Conservation (phyloP, 2,113 vertebrate genomes). For the Solea solea region DNA sequence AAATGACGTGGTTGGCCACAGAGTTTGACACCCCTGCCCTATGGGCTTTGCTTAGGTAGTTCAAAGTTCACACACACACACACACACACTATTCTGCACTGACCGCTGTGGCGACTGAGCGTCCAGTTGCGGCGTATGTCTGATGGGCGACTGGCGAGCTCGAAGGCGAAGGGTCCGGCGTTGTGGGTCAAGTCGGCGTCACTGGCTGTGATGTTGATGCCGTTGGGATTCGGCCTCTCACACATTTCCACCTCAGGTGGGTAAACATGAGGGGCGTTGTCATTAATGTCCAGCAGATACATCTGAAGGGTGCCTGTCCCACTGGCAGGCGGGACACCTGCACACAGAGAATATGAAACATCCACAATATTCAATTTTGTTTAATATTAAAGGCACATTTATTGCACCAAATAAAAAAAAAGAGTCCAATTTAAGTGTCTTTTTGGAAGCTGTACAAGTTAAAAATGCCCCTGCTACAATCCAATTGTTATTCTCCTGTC, state of each 20-base stretch:
- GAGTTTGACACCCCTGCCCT: too few relatives aligned
- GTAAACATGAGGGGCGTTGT: conserved; percentile 93
- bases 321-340: conserved; percentile 91
- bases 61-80: too few relatives aligned
- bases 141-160: conserved; percentile 86
- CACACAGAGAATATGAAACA: neutral
- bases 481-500: too few relatives aligned
- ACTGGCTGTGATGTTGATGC: conserved; percentile 94
- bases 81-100: neutral
- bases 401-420: neutral
- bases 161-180: conserved; percentile 93
- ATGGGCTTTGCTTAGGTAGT: too few relatives aligned
- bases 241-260: conserved; percentile 95
- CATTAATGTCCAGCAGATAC: conserved; percentile 93
- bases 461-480: too few relatives aligned
- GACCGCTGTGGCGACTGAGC: conserved; percentile 89
- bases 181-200: conserved; percentile 93
- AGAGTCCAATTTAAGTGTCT: too few relatives aligned
- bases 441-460: too few relatives aligned
- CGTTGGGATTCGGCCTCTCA: conserved; percentile 89
- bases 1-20: too few relatives aligned
- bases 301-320: conserved; percentile 96
- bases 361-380: too few relatives aligned
- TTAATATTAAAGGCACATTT: neutral
- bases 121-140: conserved; percentile 95